These are phyloP conservation scores for Leucophora obtusa DNA, from an alignment of 2,888 invertebrate genomes.

Conservation along the genomic window DNA sequence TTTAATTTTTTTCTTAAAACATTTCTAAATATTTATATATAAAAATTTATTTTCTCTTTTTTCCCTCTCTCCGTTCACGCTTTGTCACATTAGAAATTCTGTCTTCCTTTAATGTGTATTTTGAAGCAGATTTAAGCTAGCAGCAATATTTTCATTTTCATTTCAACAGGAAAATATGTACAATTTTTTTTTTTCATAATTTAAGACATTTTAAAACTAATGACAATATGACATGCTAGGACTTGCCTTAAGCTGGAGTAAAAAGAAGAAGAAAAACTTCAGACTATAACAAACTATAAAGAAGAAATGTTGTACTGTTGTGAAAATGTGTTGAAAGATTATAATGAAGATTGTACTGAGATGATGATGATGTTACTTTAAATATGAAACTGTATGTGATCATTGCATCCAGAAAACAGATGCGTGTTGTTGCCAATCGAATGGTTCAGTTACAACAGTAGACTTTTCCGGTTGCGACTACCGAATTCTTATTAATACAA, in stretches of 20 bases:
- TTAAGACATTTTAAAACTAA: slow-evolving; percentile 50
- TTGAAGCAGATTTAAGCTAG: not conserved
- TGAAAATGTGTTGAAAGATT: slow-evolving; percentile 45
- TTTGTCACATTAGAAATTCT: slow-evolving; percentile 37
- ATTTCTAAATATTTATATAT: slow-evolving; percentile 10
- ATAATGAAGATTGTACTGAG: not conserved
- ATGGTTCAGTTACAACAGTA: too few relatives aligned
- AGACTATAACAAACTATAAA: slow-evolving; percentile 3
- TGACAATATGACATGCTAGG: slow-evolving; percentile 59
- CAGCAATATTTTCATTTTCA: slow-evolving; percentile 55
- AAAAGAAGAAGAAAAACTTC: not conserved
- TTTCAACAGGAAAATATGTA: slow-evolving; percentile 40
- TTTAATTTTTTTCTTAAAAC: not conserved
- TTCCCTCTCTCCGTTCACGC: not conserved
- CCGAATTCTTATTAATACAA: too few relatives aligned
- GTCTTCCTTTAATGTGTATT: not conserved
- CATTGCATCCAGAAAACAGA: too few relatives aligned
- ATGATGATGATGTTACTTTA: slow-evolving; percentile 13
- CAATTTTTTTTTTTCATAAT: slow-evolving; percentile 30
- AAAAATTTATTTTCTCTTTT: slow-evolving; percentile 32
- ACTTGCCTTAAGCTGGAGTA: slow-evolving; percentile 46
- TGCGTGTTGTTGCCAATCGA: too few relatives aligned
- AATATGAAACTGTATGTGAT: slow-evolving; percentile 14
- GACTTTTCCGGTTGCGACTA: too few relatives aligned
- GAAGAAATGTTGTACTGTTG: slow-evolving; percentile 1